Evolutionary conservation across 2,888 invertebrate genomes (phyloP), one percentile per base, ranked within the genome.

Genomic region (Heteromurus nitidus): DNA sequence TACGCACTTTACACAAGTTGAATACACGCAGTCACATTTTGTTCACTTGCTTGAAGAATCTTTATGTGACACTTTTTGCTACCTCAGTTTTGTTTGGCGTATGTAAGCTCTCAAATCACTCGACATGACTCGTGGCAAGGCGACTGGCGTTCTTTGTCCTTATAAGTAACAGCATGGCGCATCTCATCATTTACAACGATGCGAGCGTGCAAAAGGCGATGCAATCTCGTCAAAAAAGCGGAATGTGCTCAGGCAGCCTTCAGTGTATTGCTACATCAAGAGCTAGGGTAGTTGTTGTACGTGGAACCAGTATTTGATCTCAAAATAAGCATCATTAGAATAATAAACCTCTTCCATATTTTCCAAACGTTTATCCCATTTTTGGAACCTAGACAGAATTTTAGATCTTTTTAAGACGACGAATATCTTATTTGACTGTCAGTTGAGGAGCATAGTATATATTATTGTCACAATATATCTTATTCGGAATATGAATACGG

Each of bases 321-420:
- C n/a, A 67, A 28, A 47, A 24, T 67, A 47, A 58, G 55, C 24
- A 42, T 58, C 36, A 70, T 70, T 55, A 70, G 30, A 55, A 69
- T 69, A 53, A 69, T 55, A 31, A 70, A 31, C 53, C 53, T n/a
- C 55, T 58, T 58, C 31, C 31, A 58, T n/a, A 70, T 36, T 70
- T 70, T 58, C 31, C 20, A 70, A 55, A n/a, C n/a, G n/a, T n/a
- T n/a, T 70, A 70, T 70, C 70, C 70, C 58, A 42, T 70, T 70
- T n/a, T 58, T 70, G 58, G 53, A 69, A 53, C 53, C 69, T 31
- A 13, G 53, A 20, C 26, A 20, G 69, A 31, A 53, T 53, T 53
- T 53, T 47, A 11, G 16, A 1, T 20, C 50, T n/a, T 50, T 68
- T 50, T 22, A 30, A 30, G 69, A 53, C 53, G 24, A 28, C 30